These are phyloP conservation scores for Malurus alboscapulatus DNA, from an alignment of 2,113 vertebrate genomes.

Conservation along the genomic window DNA sequence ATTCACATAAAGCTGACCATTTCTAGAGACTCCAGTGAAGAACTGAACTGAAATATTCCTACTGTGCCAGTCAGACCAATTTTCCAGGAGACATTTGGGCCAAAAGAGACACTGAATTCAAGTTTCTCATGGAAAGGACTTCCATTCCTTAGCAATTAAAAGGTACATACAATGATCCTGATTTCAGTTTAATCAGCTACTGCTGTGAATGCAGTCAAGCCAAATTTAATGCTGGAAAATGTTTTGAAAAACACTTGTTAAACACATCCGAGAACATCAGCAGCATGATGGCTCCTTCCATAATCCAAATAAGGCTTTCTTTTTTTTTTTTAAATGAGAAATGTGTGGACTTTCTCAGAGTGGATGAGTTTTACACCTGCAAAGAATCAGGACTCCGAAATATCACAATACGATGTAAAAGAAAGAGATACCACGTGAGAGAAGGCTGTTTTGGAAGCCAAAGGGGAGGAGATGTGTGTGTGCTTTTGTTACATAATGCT, in stretches of 20 bases:
- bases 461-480: neutral
- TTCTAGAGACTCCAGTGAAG: neutral
- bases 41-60: neutral
- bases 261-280: neutral
- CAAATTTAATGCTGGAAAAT: neutral
- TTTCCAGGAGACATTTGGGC: neutral
- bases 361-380: neutral
- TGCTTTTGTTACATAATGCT: neutral
- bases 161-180: neutral
- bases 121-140: neutral
- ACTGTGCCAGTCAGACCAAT: neutral
- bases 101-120: neutral
- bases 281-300: neutral
- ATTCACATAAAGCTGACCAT: neutral
- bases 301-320: neutral
- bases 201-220: neutral
- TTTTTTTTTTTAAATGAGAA: neutral
- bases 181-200: neutral
- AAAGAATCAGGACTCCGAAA: neutral
- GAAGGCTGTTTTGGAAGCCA: neutral
- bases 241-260: neutral
- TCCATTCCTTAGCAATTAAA: neutral
- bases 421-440: neutral
- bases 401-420: neutral
- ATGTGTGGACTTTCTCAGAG: fast-evolving